A percentile compares a stretch with the other conserved stretches of the same genome.
Evolutionary conservation across 2,113 vertebrate genomes (phyloP).

Genomic region (Mionectes macconnelli): DNA sequence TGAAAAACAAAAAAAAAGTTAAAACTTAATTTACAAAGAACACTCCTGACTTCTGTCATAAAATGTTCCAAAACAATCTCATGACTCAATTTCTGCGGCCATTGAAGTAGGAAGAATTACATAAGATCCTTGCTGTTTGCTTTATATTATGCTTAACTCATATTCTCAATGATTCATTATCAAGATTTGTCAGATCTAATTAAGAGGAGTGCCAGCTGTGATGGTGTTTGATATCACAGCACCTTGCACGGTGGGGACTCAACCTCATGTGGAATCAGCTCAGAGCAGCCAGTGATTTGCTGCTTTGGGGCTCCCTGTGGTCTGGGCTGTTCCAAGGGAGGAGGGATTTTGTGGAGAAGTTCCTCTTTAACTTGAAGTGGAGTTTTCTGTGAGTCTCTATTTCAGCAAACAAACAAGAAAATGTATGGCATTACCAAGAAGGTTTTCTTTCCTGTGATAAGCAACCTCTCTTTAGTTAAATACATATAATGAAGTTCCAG

Average conservation of each 20-base stretch:
- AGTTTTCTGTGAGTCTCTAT: neutral
- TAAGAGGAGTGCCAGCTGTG: conserved; percentile 18
- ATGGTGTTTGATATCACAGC: neutral
- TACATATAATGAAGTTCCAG: neutral
- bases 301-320: neutral
- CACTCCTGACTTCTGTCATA: neutral
- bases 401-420: neutral
- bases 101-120: neutral
- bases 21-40: neutral
- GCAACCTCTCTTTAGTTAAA: neutral
- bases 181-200: conserved; percentile 32
- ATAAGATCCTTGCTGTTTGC: neutral
- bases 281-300: neutral
- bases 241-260: neutral
- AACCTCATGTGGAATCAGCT: accelerated
- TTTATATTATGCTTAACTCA: neutral
- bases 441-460: neutral
- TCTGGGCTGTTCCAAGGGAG: neutral
- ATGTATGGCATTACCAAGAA: accelerated
- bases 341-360: neutral
- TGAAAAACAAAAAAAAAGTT: neutral
- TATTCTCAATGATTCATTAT: conserved; percentile 35
- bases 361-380: neutral
- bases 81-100: conserved; percentile 13
- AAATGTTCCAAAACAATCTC: neutral